Conservation (phyloP, 2,113 vertebrate genomes). For the Sturnira hondurensis region DNA sequence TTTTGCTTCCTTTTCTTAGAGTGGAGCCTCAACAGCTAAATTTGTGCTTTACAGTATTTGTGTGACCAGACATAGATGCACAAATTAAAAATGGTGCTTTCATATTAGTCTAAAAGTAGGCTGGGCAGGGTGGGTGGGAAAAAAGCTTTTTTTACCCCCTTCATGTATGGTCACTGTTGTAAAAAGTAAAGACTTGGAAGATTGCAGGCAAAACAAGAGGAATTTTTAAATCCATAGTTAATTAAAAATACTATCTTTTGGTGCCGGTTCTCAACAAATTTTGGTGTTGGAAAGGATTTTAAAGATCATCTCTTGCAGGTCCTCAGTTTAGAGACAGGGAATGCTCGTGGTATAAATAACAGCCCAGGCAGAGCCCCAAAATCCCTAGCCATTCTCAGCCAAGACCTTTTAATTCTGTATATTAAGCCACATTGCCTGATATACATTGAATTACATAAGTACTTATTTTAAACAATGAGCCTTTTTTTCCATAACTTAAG, state of each 20-base stretch:
- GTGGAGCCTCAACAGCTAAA: background rate
- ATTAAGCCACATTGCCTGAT: background rate
- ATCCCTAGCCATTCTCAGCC: background rate
- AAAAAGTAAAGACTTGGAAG: constrained; percentile 6
- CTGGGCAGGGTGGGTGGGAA: background rate
- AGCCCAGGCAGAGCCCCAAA: background rate
- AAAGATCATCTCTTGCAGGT: background rate
- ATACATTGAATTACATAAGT: background rate
- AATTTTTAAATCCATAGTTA: background rate
- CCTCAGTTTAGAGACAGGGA: background rate
- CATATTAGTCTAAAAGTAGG: background rate
- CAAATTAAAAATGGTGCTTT: constrained; percentile 17
- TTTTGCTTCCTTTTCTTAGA: background rate
- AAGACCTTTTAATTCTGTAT: background rate
- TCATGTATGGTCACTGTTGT: background rate
- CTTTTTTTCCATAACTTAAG: background rate
- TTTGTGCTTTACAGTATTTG: constrained; percentile 22
- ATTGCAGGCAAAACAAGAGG: background rate
- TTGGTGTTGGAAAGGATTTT: constrained; percentile 31
- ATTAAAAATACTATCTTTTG: constrained; percentile 7
- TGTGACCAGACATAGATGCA: background rate
- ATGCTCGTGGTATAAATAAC: constrained; percentile 17
- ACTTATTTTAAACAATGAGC: background rate
- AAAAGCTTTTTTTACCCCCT: background rate
- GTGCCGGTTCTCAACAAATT: background rate